Conservation (phyloP, 64 coral and sea anemone genomes). For the Porites australiensis region DNA sequence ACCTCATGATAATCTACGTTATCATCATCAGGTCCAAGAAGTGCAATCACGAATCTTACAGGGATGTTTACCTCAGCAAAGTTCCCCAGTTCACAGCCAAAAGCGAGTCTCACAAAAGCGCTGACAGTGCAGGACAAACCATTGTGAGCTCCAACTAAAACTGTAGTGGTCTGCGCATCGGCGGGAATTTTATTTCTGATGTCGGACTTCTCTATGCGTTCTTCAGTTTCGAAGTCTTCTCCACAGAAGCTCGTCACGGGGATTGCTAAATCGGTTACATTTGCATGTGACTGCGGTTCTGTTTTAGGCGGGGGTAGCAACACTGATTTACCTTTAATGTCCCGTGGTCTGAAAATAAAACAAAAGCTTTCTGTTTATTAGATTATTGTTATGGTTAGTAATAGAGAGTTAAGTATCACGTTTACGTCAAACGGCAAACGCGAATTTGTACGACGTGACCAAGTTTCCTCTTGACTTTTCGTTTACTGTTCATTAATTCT, state of each 20-base stretch:
- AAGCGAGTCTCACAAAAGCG: constrained; percentile 82
- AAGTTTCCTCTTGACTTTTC: no score
- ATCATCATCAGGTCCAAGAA: constrained; percentile 76
- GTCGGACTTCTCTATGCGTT: background rate
- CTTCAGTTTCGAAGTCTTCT: background rate
- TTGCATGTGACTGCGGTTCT: background rate
- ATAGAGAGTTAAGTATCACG: no score
- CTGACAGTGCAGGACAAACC: constrained; percentile 58
- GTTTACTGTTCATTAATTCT: no score
- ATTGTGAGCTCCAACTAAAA: constrained; percentile 86
- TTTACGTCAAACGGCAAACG: no score
- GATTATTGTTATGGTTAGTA: no score
- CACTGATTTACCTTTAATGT: background rate
- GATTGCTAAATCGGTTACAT: background rate
- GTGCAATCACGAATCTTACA: constrained; percentile 88
- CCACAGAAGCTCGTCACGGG: background rate
- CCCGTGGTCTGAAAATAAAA: background rate
- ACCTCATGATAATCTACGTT: constrained; percentile 82
- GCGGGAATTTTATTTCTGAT: constrained; percentile 74
- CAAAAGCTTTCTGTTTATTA: background rate
- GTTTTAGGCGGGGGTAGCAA: background rate
- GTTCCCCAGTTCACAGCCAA: constrained; percentile 86
- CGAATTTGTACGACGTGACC: no score
- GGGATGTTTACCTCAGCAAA: constrained; percentile 93
- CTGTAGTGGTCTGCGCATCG: constrained; percentile 94